A percentile compares a stretch with the other conserved stretches of the same genome.
Evolutionary conservation across 1,140 invertebrate species (phyloP).

Genomic region (Leptinotarsa texana): DNA sequence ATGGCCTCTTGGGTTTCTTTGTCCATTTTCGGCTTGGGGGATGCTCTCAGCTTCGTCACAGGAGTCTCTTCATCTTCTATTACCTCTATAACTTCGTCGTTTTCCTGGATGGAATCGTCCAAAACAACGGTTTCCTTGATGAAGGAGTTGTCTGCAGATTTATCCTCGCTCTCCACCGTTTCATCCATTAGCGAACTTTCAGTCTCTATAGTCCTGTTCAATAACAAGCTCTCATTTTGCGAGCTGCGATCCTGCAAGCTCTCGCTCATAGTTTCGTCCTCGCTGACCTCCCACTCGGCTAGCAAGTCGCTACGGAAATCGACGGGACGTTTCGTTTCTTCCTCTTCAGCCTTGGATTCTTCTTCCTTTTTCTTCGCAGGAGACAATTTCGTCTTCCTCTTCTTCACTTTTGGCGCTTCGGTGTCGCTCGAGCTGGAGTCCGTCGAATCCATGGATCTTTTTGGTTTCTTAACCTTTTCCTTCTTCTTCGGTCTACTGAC

Average conservation of each 20-base stretch:
- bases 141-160: not conserved
- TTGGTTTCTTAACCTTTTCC: slow-evolving; percentile 10
- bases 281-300: slow-evolving; percentile 55
- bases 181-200: slow-evolving; percentile 27
- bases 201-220: slow-evolving; percentile 36
- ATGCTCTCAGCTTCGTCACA: slow-evolving; percentile 19
- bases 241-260: not conserved
- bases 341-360: slow-evolving; percentile 49
- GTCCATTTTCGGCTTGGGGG: not conserved
- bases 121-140: not conserved
- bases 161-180: not conserved
- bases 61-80: not conserved
- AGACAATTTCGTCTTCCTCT: slow-evolving; percentile 31
- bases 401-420: slow-evolving; percentile 33
- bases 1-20: slow-evolving; percentile 45
- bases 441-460: slow-evolving; percentile 5
- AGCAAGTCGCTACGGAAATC: slow-evolving; percentile 46
- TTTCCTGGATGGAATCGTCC: not conserved
- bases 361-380: slow-evolving; percentile 12
- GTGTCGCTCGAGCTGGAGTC: slow-evolving; percentile 10
- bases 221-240: not conserved
- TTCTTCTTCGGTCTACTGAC: slow-evolving; percentile 27
- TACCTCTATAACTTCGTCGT: not conserved
- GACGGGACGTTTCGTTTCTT: slow-evolving; percentile 41
- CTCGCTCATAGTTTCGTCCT: slow-evolving; percentile 39